phyloP scores from a whole-genome alignment of 1,140 invertebrate species.

The Calliphora vicina region DNA sequence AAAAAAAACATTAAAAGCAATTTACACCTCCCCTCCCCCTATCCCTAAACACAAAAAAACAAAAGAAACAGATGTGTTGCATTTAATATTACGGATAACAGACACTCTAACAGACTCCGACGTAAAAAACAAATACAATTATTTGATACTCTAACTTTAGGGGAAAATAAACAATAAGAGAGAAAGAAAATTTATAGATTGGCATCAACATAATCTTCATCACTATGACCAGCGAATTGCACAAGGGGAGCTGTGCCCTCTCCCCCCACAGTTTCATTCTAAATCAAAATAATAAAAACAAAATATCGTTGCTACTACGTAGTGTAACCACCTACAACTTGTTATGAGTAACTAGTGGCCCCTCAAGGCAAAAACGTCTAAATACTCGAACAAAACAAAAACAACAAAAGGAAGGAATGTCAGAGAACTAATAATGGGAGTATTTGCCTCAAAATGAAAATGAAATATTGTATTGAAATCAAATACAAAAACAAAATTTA shows the following conservation, averaged over 20 bases:
- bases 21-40: no score
- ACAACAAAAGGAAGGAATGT: slow-evolving; percentile 2
- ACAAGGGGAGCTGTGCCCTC: background rate
- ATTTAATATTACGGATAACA: no score
- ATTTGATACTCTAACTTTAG: background rate
- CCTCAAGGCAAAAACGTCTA: background rate
- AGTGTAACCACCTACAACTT: slow-evolving; percentile 19
- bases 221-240: background rate
- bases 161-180: background rate
- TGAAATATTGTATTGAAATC: slow-evolving; percentile 28
- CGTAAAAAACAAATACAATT: no score
- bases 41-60: no score
- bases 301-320: background rate
- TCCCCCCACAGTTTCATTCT: background rate
- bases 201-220: background rate
- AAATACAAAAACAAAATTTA: background rate
- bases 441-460: slow-evolving; percentile 29
- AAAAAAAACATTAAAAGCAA: no score
- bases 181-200: background rate
- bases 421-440: slow-evolving; percentile 26
- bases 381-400: background rate
- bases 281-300: no score
- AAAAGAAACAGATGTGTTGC: no score
- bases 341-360: background rate
- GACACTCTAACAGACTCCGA: no score